phyloP scores from a whole-genome alignment of 1,140 invertebrate species.

The Pseudomyrmex gracilis region DNA sequence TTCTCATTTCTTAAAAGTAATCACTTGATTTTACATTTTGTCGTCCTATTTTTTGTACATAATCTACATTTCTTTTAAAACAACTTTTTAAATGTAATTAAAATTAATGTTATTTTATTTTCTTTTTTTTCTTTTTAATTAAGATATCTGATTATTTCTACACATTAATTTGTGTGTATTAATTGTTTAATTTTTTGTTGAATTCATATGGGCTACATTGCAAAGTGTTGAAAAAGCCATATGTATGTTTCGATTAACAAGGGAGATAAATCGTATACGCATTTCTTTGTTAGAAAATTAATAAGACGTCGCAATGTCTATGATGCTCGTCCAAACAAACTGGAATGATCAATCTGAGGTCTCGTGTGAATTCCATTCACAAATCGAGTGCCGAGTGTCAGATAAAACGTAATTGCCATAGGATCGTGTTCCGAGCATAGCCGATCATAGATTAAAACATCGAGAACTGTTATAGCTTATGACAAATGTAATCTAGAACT shows the following conservation, averaged over 20 bases:
- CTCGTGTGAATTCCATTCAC: conserved; percentile 52
- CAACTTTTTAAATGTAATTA: conserved; percentile 10
- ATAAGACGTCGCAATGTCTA: conserved; percentile 15
- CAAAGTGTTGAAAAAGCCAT: conserved; percentile 30
- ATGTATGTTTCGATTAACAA: conserved; percentile 40
- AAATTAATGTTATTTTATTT: too few species aligned
- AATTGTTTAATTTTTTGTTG: neutral
- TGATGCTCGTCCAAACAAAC: neutral
- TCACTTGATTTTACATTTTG: neutral
- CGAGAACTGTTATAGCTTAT: conserved; percentile 71
- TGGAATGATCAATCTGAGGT: conserved; percentile 50
- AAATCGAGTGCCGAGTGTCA: conserved; percentile 46
- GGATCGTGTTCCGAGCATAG: conserved; percentile 33
- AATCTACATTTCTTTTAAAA: neutral
- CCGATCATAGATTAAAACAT: conserved; percentile 70
- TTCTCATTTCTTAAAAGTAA: neutral
- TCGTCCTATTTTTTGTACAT: neutral
- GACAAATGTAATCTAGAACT: conserved; percentile 76
- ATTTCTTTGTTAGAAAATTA: conserved; percentile 56
- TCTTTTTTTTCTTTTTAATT: neutral
- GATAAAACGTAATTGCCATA: conserved; percentile 24
- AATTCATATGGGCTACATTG: conserved; percentile 23
- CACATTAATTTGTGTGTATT: too few species aligned
- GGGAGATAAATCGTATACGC: neutral
- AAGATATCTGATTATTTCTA: too few species aligned